phyloP scores from a whole-genome alignment of 2,113 vertebrate species.

The Lichenostomus cassidix region DNA sequence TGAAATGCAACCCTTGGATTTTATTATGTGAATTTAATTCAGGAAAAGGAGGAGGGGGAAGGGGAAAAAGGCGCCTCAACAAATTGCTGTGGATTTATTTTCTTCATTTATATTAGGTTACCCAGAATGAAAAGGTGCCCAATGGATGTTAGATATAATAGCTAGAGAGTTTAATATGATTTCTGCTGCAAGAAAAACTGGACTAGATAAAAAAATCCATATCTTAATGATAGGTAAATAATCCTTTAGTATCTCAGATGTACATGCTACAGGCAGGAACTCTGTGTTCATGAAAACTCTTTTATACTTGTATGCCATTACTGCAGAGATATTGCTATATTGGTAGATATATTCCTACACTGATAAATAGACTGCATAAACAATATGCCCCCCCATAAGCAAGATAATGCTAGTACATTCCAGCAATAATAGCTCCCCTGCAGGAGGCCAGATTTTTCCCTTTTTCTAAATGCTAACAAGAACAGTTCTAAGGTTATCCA shows the following conservation, averaged over 20 bases:
- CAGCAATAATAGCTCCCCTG: constrained; percentile 51
- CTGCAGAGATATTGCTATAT: constrained; percentile 59
- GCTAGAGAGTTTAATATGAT: constrained; percentile 60
- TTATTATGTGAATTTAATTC: constrained; percentile 21
- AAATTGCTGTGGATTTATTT: constrained; percentile 66
- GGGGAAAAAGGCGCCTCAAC: constrained; percentile 11
- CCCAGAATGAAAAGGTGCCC: constrained; percentile 46
- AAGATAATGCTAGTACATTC: constrained; percentile 61
- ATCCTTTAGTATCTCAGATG: constrained; percentile 64
- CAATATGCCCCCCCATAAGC: constrained; percentile 65
- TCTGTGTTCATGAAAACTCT: constrained; percentile 66
- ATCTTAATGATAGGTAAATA: constrained; percentile 74
- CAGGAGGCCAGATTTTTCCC: constrained; percentile 39
- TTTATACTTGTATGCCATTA: constrained; percentile 65
- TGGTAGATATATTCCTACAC: constrained; percentile 50
- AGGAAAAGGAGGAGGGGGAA: not conserved
- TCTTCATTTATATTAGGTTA: constrained; percentile 61
- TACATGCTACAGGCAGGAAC: constrained; percentile 58
- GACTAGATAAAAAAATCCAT: constrained; percentile 68
- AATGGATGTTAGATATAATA: constrained; percentile 54
- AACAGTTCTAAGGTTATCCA: constrained; percentile 65
- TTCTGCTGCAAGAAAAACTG: constrained; percentile 69
- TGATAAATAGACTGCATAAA: constrained; percentile 73
- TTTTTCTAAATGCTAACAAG: constrained; percentile 68
- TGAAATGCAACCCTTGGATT: not conserved